Base-by-base conservation (phyloP, 2,888 invertebrate genomes). In the Apantesis nais region DNA sequence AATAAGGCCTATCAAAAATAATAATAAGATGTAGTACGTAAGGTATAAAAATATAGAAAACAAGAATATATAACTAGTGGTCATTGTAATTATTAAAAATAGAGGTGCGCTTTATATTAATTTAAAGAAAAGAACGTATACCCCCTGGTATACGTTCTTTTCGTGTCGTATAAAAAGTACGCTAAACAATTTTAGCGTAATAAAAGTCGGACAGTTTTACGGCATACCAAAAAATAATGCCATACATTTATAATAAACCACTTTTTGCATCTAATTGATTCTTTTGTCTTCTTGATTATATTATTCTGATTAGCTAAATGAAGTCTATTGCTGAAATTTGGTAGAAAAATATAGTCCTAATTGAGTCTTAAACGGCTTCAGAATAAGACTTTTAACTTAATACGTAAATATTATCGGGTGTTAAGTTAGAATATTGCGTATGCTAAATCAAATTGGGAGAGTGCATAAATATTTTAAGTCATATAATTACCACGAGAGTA, bases 1-100 rank as follows among this genome's bases (percentile, higher is more conserved):
- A 68, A 96, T 98, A 39, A 95, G 96, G 75, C 96, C 97, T 19
- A 80, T 94, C 0, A 89, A 82, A 63, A 63, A 29, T 67, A 65
- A 70, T 55, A 72, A 65, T 68, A 79, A 72, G 31, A 67, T 74
- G 22, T 77, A 75, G 63, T 75, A 61, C n/a, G 25, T 25, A 31
- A 4, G 29, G 1, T 16, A 22, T 29, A 7, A 2, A 29, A 11
- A 48, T 12, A 8, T 25, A 34, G 29, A n/a, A 4, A 31, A 25
- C n/a, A 62, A n/a, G n/a, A n/a, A 63, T 14, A 25, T n/a, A 41
- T 41, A 29, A 63, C 62, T 63, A 41, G n/a, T 62, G 14, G 11
- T 7, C 7, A 62, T n/a, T 62, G n/a, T 34, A 39, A 16, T 12
- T n/a, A 25, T 2, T 41, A 14, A 7, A 7, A 39, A 39, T 12